Evolutionary conservation across 2,888 invertebrate genomes (phyloP), one percentile per base, ranked within the genome.

Genomic region (Luperina testacea): DNA sequence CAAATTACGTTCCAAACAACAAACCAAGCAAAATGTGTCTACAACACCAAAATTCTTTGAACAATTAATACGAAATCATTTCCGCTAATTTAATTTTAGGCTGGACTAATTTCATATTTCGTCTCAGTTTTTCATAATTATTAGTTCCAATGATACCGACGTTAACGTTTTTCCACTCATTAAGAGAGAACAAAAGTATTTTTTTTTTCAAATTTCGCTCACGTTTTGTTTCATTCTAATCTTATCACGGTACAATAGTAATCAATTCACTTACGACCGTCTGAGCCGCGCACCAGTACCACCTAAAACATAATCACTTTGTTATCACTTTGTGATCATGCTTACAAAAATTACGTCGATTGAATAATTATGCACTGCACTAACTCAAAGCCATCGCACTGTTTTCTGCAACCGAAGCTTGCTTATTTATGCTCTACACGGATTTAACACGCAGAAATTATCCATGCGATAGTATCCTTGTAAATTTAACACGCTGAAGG

Each of bases 381-480:
- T 90, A 89, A 87, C 89, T 88, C 89, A 88, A 86, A 89, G 85
- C 86, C 88, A 85, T 85, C 78, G 85, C 88, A 94, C 94, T 93
- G 92, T 89, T 91, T 88, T 87, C 88, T 87, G 81, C 87, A 78
- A 85, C 81, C 88, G 89, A 86, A 88, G 88, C 83, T 84, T 87
- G 89, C 89, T 91, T 92, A 94, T 94, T 93, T 94, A 92, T 92
- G 90, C 90, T 90, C 88, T 81, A 89, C 90, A 92, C 92, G 87
- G 87, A 90, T 91, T 91, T 91, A 90, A 88, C 91, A 90, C 90
- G 91, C 84, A 87, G 89, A 90, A 94, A 95, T 95, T 95, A 94
- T 94, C 81, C 94, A 95, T 94, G 95, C 95, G 92, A 92, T 94
- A 94, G 94, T 93, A 92, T 91, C 91, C 93, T 93, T 93, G 92